A percentile compares a stretch with the other conserved stretches of the same genome.
phyloP scores from a whole-genome alignment of 2,888 invertebrate genomes.

The Caprella mutica region DNA sequence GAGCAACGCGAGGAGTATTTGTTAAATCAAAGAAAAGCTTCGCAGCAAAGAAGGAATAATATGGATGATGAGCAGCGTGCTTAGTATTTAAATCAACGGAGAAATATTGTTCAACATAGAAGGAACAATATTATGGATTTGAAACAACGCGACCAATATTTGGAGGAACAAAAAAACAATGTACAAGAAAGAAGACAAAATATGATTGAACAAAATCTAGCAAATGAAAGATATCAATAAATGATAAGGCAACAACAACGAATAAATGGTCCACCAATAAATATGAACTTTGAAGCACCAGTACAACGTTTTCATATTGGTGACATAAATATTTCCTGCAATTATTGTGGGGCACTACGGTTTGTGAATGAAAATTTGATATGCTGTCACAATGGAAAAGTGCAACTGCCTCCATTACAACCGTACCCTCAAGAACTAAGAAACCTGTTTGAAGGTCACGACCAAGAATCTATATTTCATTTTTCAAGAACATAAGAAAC shows the following conservation, averaged over 20 bases:
- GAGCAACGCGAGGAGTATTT: background rate
- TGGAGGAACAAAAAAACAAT: too few species aligned
- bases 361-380: background rate
- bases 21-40: background rate
- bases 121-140: background rate
- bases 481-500: background rate
- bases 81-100: background rate
- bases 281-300: too few species aligned
- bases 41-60: background rate
- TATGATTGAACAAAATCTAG: too few species aligned
- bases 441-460: conserved; percentile 1
- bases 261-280: too few species aligned
- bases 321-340: background rate
- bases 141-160: background rate
- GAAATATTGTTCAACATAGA: conserved; percentile 1
- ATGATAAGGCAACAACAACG: too few species aligned
- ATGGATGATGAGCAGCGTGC: background rate
- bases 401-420: conserved; percentile 2
- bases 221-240: too few species aligned
- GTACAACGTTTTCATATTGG: too few species aligned
- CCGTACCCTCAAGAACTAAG: background rate
- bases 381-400: conserved; percentile 12
- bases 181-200: too few species aligned
- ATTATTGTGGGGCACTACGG: background rate
- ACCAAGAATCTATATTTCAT: background rate